Evolutionary conservation across 2,888 invertebrate genomes (phyloP).

Genomic region (Craniophora ligustri): DNA sequence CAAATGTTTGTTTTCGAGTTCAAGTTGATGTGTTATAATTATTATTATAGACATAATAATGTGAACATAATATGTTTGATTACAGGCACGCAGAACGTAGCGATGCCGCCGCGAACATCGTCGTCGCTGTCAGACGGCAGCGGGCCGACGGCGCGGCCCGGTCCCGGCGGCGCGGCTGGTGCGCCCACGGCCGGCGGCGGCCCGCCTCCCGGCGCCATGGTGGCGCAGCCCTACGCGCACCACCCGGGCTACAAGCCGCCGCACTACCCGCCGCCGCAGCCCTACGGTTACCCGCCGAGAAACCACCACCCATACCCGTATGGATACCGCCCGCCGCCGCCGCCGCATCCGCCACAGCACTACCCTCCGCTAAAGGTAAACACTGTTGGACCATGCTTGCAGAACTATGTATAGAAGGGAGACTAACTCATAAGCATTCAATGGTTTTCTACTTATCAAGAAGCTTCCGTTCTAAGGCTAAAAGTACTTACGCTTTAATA

Average conservation of each 20-base stretch:
- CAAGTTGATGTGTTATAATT: background rate
- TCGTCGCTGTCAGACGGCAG: slow-evolving; percentile 91
- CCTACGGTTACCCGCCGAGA: slow-evolving; percentile 82
- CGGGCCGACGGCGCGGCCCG: slow-evolving; percentile 75
- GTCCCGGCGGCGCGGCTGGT: slow-evolving; percentile 67
- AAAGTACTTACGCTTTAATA: too few relatives aligned
- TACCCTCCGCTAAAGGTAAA: slow-evolving; percentile 81
- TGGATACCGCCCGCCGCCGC: slow-evolving; percentile 80
- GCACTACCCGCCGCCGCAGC: slow-evolving; percentile 84
- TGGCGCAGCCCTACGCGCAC: slow-evolving; percentile 80
- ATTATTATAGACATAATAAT: background rate
- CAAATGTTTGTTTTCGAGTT: slow-evolving; percentile 5
- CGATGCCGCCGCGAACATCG: slow-evolving; percentile 98
- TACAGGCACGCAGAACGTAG: slow-evolving; percentile 96
- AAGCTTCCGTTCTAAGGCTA: too few relatives aligned
- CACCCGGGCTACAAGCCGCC: slow-evolving; percentile 80
- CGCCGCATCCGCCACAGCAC: slow-evolving; percentile 82
- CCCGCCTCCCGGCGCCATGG: slow-evolving; percentile 80
- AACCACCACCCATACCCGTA: slow-evolving; percentile 86
- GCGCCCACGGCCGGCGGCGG: slow-evolving; percentile 70
- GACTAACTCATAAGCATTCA: background rate
- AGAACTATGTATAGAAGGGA: too few relatives aligned
- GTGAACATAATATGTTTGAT: slow-evolving; percentile 40
- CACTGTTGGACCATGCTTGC: too few relatives aligned
- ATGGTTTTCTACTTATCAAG: background rate